phyloP scores from a whole-genome alignment of 2,113 vertebrate genomes.

The Microtus pennsylvanicus region DNA sequence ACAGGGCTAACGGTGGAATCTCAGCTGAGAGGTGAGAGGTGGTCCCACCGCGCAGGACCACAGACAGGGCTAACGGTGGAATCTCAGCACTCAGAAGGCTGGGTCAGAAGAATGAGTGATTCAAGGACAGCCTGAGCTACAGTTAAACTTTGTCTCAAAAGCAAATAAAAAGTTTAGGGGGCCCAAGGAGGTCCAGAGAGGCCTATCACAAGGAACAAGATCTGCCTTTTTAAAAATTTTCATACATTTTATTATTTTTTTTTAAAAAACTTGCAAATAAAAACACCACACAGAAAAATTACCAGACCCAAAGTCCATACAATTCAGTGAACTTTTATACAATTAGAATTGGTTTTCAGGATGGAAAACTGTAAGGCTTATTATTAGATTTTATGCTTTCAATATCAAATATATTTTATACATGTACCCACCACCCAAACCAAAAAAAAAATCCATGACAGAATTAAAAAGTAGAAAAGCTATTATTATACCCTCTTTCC shows the following conservation, averaged over 20 bases:
- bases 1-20: too few relatives aligned
- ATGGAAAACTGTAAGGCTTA: neutral
- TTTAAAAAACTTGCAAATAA: neutral
- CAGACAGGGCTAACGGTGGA: neutral
- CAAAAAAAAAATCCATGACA: neutral
- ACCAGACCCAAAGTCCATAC: neutral
- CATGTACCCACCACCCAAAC: neutral
- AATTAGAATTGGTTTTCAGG: neutral
- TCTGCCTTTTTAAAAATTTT: neutral
- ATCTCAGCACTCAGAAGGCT: neutral
- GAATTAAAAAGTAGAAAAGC: neutral
- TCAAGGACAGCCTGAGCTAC: neutral
- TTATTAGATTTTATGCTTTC: neutral
- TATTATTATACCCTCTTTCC: neutral
- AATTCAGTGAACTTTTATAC: neutral
- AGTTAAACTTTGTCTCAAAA: neutral
- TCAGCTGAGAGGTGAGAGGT: conserved; percentile 89
- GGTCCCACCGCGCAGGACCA: too few relatives aligned
- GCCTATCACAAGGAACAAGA: too few relatives aligned
- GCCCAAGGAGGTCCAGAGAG: neutral
- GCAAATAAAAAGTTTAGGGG: neutral
- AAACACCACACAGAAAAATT: neutral
- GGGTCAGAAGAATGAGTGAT: neutral
- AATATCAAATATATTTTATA: neutral
- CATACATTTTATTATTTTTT: neutral